Percentiles rank a stretch among this genome's conserved stretches.
These are phyloP conservation scores for Spodoptera littoralis DNA, from an alignment of 2,888 invertebrate genomes.

Conservation along the genomic window DNA sequence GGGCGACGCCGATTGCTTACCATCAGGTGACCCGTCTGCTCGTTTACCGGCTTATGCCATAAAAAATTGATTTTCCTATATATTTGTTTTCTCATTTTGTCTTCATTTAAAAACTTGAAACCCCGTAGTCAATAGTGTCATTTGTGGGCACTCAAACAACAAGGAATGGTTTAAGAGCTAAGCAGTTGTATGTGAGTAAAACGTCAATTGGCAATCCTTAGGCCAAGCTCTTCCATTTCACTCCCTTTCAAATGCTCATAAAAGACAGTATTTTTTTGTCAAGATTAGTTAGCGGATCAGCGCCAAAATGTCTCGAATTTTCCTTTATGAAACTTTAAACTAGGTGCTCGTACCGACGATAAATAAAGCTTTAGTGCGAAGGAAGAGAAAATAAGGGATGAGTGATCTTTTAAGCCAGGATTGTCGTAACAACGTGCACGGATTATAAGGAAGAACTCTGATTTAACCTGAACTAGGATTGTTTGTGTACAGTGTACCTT, in stretches of 20 bases:
- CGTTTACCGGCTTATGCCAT: too few species aligned
- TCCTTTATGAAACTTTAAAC: constrained; percentile 12
- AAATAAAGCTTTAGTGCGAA: neutral
- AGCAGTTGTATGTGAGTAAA: constrained; percentile 1
- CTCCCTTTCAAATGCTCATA: neutral
- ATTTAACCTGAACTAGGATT: constrained; percentile 3
- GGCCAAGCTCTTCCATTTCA: neutral
- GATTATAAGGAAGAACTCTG: constrained; percentile 2
- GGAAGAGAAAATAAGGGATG: constrained; percentile 1
- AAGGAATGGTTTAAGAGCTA: constrained; percentile 11
- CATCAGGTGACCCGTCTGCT: too few species aligned
- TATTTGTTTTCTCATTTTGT: too few species aligned
- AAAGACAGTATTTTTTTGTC: neutral
- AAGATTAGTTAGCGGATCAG: neutral
- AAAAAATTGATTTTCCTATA: too few species aligned
- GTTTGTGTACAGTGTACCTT: too few species aligned
- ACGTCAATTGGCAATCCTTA: too few species aligned
- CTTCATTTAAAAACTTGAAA: too few species aligned
- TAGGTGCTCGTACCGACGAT: constrained; percentile 1
- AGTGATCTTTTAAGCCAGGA: constrained; percentile 2
- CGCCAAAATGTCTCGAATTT: neutral
- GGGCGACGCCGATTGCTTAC: too few species aligned
- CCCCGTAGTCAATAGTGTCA: too few species aligned
- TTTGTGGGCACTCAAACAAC: too few species aligned
- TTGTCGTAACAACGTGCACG: neutral